phyloP scores from a whole-genome alignment of 2,113 vertebrate species.

The Trichomycterus rosablanca region DNA sequence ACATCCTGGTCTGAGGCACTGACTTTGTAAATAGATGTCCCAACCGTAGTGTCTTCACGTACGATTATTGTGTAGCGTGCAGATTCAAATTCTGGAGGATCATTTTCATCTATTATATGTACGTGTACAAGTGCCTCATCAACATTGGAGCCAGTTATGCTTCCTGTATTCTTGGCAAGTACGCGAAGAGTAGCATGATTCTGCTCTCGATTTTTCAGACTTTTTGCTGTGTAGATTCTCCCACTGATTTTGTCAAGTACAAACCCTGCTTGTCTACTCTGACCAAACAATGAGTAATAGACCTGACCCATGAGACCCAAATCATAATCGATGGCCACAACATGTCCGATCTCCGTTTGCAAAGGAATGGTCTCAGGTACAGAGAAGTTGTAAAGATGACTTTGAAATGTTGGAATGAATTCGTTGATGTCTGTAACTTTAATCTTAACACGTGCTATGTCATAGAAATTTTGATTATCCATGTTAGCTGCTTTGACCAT shows the following conservation, averaged over 20 bases:
- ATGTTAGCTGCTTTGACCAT: conserved; percentile 61
- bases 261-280: conserved; percentile 59
- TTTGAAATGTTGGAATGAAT: conserved; percentile 59
- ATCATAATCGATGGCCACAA: conserved; percentile 63
- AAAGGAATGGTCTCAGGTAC: conserved; percentile 56
- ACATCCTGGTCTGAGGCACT: conserved; percentile 61
- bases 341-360: conserved; percentile 57
- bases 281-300: conserved; percentile 61
- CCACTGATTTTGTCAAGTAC: conserved; percentile 54
- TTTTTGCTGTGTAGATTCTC: conserved; percentile 56
- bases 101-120: conserved; percentile 61
- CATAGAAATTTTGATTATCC: conserved; percentile 49
- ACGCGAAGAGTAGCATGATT: conserved; percentile 52
- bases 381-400: conserved; percentile 57
- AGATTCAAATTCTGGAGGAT: conserved; percentile 59
- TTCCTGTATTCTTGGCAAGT: conserved; percentile 66
- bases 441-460: conserved; percentile 58
- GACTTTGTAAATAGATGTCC: conserved; percentile 56
- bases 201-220: conserved; percentile 57
- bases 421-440: conserved; percentile 64
- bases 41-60: conserved; percentile 55
- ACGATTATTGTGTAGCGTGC: conserved; percentile 47
- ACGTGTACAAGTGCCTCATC: conserved; percentile 63
- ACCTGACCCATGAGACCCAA: conserved; percentile 61
- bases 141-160: conserved; percentile 58